phyloP scores from a whole-genome alignment of 2,113 vertebrate species.

The Acinonyx jubatus region DNA sequence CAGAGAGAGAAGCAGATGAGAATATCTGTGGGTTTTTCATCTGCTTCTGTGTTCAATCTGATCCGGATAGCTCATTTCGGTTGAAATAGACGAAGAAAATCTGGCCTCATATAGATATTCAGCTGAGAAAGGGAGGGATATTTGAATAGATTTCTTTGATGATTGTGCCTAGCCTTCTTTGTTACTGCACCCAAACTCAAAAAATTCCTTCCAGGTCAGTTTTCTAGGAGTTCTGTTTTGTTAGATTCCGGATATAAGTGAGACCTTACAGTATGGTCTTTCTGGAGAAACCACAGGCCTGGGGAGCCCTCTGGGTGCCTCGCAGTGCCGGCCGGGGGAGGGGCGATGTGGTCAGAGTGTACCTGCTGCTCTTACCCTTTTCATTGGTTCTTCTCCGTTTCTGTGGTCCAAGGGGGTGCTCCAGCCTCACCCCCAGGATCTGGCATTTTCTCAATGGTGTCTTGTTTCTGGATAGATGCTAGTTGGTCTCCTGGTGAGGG shows the following conservation, averaged over 20 bases:
- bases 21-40: background rate
- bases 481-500: background rate
- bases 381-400: background rate
- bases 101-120: background rate
- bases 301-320: background rate
- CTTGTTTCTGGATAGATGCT: background rate
- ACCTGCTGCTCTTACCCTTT: background rate
- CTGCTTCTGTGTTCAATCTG: background rate
- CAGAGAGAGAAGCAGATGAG: background rate
- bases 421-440: background rate
- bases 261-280: background rate
- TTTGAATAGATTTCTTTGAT: background rate
- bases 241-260: background rate
- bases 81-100: background rate
- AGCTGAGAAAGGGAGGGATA: background rate
- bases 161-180: background rate
- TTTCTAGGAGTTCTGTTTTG: background rate
- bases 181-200: background rate
- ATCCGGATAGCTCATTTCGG: background rate
- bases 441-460: no score
- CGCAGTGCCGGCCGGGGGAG: no score
- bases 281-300: background rate
- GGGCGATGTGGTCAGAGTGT: accelerated
- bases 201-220: background rate
- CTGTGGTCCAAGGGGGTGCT: background rate